Percentiles rank a stretch among this genome's conserved stretches.
These are phyloP conservation scores for Holcopasites calliopsidis DNA, from an alignment of 1,140 invertebrate genomes.

Conservation along the genomic window DNA sequence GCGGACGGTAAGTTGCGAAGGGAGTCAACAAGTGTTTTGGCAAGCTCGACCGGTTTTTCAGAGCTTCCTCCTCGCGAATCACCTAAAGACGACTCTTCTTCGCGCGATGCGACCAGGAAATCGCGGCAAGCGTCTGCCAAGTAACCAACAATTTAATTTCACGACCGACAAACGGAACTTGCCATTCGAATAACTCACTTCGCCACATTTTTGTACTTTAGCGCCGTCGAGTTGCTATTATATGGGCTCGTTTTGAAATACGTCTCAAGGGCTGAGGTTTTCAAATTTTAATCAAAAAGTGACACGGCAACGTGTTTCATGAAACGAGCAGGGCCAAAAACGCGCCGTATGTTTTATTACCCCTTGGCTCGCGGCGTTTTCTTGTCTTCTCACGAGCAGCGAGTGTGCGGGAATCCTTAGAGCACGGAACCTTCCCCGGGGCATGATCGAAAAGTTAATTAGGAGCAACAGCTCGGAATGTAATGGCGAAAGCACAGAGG, in stretches of 20 bases:
- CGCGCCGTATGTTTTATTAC: constrained; percentile 30
- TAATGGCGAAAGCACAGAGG: not conserved
- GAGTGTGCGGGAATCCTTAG: constrained; percentile 16
- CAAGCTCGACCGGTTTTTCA: constrained; percentile 47
- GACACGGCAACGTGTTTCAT: not conserved
- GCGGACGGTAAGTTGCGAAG: not conserved
- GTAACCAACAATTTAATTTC: constrained; percentile 24
- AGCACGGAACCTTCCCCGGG: not conserved
- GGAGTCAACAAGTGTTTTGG: constrained; percentile 68
- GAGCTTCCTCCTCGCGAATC: constrained; percentile 23
- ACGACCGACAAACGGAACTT: not conserved
- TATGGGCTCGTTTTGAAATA: no score
- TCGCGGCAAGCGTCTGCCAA: constrained; percentile 17
- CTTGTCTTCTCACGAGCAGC: constrained; percentile 12
- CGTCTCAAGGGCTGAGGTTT: no score
- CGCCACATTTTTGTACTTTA: not conserved
- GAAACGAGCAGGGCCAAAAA: not conserved
- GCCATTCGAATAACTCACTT: constrained; percentile 12
- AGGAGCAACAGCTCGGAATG: constrained; percentile 41
- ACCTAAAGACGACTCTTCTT: constrained; percentile 19
- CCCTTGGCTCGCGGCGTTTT: constrained; percentile 16
- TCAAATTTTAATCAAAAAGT: constrained; percentile 18
- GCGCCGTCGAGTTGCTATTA: not conserved
- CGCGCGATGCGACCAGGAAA: constrained; percentile 36
- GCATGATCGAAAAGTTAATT: constrained; percentile 47